Conservation (phyloP, 37 sponge, comb jelly and placozoan genomes). For the Cladorhizidae sp. region DNA sequence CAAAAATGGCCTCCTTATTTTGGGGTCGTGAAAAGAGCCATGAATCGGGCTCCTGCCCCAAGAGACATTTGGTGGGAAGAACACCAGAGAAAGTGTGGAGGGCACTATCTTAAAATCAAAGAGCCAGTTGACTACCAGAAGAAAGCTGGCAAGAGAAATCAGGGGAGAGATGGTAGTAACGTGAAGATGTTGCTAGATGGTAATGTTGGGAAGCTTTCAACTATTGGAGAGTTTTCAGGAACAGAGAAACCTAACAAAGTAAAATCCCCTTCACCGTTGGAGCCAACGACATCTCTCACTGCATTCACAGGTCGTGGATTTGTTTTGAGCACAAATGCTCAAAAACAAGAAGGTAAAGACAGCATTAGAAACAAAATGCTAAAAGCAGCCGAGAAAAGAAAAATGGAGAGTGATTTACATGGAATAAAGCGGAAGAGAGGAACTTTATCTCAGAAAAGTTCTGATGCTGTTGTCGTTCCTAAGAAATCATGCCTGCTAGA, state of each 20-base stretch:
- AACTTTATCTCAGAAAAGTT: background rate
- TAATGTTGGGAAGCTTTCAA: background rate
- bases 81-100: constrained; percentile 84
- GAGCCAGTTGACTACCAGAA: constrained; percentile 74
- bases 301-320: background rate
- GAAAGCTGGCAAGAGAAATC: constrained; percentile 31
- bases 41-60: constrained; percentile 92
- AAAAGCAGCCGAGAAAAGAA: constrained; percentile 44
- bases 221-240: background rate
- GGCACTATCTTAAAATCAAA: constrained; percentile 78
- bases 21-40: constrained; percentile 89
- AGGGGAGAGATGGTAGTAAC: background rate
- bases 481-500: no score
- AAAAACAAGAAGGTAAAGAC: no score
- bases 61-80: constrained; percentile 91
- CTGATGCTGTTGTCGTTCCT: background rate
- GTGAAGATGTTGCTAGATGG: constrained; percentile 19
- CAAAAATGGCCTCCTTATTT: constrained; percentile 79
- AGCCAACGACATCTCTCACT: background rate
- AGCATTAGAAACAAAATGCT: constrained; percentile 16
- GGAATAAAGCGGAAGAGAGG: background rate
- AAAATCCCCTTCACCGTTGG: no score
- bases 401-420: background rate
- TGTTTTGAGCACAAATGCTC: background rate
- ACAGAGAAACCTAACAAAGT: background rate